Evolutionary conservation across 2,888 invertebrate genomes (phyloP).

Genomic region (Pyrochroa serraticornis): DNA sequence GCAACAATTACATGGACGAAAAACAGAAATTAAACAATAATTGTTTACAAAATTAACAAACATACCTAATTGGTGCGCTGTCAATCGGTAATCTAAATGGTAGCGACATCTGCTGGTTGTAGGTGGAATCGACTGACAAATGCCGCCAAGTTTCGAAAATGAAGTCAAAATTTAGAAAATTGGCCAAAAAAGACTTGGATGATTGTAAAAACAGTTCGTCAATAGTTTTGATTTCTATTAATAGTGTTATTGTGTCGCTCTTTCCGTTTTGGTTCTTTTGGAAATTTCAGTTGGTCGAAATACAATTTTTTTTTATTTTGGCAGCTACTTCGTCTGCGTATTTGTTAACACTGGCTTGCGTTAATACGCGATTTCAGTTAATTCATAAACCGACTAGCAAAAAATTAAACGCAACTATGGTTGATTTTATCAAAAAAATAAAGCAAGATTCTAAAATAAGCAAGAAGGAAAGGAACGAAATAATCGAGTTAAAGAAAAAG

Average conservation of each 20-base stretch:
- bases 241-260: neutral
- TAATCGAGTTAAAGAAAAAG: neutral
- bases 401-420: no score
- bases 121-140: no score
- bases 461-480: no score
- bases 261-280: constrained; percentile 1
- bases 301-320: neutral
- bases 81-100: neutral
- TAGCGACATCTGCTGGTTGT: no score
- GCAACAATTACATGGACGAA: neutral
- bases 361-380: neutral
- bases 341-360: neutral
- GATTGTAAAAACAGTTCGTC: neutral
- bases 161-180: neutral
- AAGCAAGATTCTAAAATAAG: no score
- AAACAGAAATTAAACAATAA: neutral
- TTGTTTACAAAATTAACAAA: neutral
- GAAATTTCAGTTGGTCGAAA: neutral
- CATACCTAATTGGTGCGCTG: neutral
- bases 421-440: no score
- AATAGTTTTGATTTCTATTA: neutral
- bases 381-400: no score
- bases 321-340: neutral
- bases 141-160: no score
- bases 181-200: neutral